Percentiles rank a stretch among this genome's conserved stretches.
phyloP scores from a whole-genome alignment of 2,113 vertebrate genomes.

The Caracal caracal region DNA sequence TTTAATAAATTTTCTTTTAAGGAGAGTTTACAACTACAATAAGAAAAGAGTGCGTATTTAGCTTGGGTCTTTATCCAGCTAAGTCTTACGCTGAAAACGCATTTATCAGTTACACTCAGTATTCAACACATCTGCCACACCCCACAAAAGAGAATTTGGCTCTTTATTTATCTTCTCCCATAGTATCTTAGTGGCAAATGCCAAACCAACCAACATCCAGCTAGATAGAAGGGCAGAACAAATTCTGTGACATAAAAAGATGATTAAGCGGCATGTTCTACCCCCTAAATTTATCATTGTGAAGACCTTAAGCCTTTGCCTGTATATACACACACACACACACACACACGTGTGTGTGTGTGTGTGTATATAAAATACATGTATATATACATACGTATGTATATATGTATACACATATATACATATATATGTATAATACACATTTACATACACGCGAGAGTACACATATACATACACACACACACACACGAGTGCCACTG shows the following conservation, averaged over 20 bases:
- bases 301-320: neutral
- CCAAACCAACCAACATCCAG: neutral
- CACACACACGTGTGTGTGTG: too few species aligned
- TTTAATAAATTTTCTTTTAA: neutral
- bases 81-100: neutral
- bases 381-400: too few species aligned
- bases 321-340: too few species aligned
- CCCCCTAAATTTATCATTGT: neutral
- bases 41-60: neutral
- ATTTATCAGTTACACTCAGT: neutral
- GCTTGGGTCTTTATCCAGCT: neutral
- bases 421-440: too few species aligned
- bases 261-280: neutral
- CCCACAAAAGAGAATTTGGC: neutral
- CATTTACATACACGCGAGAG: too few species aligned
- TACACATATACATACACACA: too few species aligned
- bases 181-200: neutral
- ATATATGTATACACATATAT: too few species aligned
- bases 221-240: neutral
- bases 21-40: neutral
- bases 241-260: neutral
- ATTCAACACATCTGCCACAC: neutral
- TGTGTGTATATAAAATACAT: too few species aligned
- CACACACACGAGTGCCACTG: neutral
- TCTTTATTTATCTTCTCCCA: conserved; percentile 10